A percentile compares a stretch with the other conserved stretches of the same genome.
Evolutionary conservation across 2,797 vertebrate species (phyloP).

Genomic region (Amblyopsis hoosieri): DNA sequence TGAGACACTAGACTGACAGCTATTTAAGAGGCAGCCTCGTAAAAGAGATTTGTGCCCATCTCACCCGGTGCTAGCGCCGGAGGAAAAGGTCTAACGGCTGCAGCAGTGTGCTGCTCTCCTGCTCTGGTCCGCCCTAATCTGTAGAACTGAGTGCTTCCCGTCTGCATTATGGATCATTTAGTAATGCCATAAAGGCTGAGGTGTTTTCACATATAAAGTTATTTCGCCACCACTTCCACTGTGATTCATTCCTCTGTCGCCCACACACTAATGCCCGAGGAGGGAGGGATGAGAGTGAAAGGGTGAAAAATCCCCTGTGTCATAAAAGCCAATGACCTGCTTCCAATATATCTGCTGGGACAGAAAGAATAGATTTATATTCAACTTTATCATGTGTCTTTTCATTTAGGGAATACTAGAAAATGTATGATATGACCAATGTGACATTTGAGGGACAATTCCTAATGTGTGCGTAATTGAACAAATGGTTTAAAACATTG

Average conservation of each 20-base stretch:
- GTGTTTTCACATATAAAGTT: constrained; percentile 85
- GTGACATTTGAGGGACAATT: no score
- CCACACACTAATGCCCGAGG: not conserved
- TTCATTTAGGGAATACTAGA: no score
- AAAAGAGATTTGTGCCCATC: constrained; percentile 82
- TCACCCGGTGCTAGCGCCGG: constrained; percentile 55
- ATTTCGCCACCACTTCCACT: constrained; percentile 75
- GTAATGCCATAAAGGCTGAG: constrained; percentile 80
- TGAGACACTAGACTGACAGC: constrained; percentile 81
- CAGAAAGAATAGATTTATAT: no score
- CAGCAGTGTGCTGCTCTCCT: constrained; percentile 45
- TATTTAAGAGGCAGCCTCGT: constrained; percentile 81
- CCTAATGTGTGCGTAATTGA: no score
- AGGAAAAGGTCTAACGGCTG: constrained; percentile 58
- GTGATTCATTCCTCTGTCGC: constrained; percentile 1
- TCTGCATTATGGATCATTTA: constrained; percentile 83
- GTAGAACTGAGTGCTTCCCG: constrained; percentile 69
- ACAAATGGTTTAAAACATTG: no score
- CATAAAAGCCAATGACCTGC: no score
- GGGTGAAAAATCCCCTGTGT: no score
- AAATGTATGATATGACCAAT: no score
- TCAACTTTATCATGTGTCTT: no score
- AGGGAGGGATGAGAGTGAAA: not conserved
- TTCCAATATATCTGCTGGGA: no score
- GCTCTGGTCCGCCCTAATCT: constrained; percentile 64